phyloP scores from a whole-genome alignment of 2,113 vertebrate species.

The Centropristis striata region DNA sequence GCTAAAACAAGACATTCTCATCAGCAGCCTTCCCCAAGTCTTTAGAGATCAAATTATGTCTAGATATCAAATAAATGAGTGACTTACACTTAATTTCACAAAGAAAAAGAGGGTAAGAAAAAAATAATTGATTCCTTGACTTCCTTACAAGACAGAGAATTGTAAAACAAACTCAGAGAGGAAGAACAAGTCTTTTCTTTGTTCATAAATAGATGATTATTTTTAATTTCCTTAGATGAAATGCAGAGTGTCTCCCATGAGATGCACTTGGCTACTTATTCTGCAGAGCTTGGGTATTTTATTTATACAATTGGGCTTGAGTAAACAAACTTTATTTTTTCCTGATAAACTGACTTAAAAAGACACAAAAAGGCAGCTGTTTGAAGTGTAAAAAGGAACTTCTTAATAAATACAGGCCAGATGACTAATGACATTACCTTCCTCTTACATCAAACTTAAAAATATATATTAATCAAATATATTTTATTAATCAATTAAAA shows the following conservation, averaged over 20 bases:
- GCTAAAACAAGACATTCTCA: constrained; percentile 73
- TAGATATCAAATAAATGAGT: constrained; percentile 75
- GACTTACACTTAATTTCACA: constrained; percentile 76
- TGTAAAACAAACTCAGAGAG: constrained; percentile 62
- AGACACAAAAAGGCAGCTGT: constrained; percentile 68
- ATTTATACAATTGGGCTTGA: constrained; percentile 67
- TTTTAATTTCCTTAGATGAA: constrained; percentile 86
- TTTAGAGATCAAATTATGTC: constrained; percentile 81
- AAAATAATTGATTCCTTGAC: constrained; percentile 73
- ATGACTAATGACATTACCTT: constrained; percentile 15
- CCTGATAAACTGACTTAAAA: constrained; percentile 59
- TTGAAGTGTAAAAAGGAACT: constrained; percentile 69
- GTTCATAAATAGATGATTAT: constrained; percentile 86
- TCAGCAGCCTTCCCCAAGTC: constrained; percentile 69
- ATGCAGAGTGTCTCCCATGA: constrained; percentile 76
- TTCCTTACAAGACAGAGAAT: constrained; percentile 69
- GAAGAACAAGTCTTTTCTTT: constrained; percentile 69
- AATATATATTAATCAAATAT: no score
- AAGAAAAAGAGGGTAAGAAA: constrained; percentile 48
- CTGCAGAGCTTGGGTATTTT: constrained; percentile 66
- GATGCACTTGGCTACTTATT: constrained; percentile 71
- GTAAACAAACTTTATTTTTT: constrained; percentile 71
- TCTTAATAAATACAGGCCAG: constrained; percentile 28
- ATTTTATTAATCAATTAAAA: no score
- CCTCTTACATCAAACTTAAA: background rate